Conservation (phyloP, 2,113 vertebrate genomes). For the Oenanthe oenanthe region DNA sequence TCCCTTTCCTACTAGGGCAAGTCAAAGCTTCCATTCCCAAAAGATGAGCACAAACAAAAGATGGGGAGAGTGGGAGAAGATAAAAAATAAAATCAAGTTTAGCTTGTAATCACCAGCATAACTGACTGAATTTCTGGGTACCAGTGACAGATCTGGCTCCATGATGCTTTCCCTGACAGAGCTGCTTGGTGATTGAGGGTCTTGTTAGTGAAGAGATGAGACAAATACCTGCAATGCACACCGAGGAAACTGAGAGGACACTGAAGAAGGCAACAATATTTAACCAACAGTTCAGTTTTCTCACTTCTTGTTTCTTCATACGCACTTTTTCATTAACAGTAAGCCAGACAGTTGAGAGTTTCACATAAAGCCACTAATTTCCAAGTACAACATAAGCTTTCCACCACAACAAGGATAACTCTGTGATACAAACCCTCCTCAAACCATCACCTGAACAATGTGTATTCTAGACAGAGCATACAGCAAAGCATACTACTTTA, state of each 20-base stretch:
- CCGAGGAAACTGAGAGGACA: background rate
- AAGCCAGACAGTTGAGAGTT: background rate
- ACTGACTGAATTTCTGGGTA: background rate
- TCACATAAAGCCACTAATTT: background rate
- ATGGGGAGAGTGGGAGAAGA: rapidly evolving
- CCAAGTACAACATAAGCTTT: rapidly evolving
- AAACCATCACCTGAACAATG: background rate
- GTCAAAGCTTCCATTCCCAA: background rate
- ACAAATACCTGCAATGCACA: background rate
- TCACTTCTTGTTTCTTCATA: background rate
- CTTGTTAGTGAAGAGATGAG: background rate
- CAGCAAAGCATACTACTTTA: background rate
- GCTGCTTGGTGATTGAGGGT: background rate
- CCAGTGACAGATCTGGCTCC: background rate
- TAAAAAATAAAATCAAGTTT: background rate
- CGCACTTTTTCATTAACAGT: background rate
- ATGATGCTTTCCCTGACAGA: rapidly evolving
- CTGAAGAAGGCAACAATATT: rapidly evolving
- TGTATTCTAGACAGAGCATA: background rate
- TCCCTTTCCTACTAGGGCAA: background rate
- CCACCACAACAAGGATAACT: background rate
- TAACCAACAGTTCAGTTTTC: background rate
- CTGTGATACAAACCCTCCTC: background rate
- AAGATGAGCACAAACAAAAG: background rate
- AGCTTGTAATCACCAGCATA: background rate